Evolutionary conservation across 2,888 invertebrate species (phyloP).

Genomic region (Pterostichus niger): DNA sequence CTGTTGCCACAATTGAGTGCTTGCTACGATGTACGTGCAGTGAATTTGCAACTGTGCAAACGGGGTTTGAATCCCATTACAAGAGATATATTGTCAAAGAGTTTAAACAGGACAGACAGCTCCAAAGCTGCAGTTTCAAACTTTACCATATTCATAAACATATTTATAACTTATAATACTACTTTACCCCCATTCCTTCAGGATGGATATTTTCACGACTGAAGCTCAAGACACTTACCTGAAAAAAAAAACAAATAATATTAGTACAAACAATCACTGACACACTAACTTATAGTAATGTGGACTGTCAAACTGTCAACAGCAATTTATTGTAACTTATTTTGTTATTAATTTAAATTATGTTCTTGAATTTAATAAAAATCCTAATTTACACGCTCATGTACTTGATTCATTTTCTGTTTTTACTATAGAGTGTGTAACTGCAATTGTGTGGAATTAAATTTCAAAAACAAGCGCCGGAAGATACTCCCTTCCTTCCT

Average conservation of each 20-base stretch:
- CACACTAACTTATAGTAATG: background rate
- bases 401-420: too few species aligned
- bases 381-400: too few species aligned
- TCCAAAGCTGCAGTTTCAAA: too few species aligned
- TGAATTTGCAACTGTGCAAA: slow-evolving; percentile 31
- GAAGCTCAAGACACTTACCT: background rate
- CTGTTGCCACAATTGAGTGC: slow-evolving; percentile 36
- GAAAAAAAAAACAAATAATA: background rate
- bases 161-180: background rate
- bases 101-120: background rate
- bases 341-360: too few species aligned
- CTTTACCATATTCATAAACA: background rate
- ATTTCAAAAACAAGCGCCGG: too few species aligned
- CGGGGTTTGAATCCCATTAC: slow-evolving; percentile 39
- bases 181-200: background rate
- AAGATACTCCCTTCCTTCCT: too few species aligned
- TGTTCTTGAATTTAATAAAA: too few species aligned
- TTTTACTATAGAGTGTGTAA: too few species aligned
- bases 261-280: background rate
- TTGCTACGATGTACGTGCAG: slow-evolving; percentile 8
- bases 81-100: slow-evolving; percentile 23
- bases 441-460: too few species aligned
- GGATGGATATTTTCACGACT: background rate
- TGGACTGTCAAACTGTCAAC: too few species aligned
- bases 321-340: too few species aligned